Percentiles rank a stretch among this genome's conserved stretches.
Conservation (phyloP, 2,888 invertebrate species). For the Sesia bembeciformis region DNA sequence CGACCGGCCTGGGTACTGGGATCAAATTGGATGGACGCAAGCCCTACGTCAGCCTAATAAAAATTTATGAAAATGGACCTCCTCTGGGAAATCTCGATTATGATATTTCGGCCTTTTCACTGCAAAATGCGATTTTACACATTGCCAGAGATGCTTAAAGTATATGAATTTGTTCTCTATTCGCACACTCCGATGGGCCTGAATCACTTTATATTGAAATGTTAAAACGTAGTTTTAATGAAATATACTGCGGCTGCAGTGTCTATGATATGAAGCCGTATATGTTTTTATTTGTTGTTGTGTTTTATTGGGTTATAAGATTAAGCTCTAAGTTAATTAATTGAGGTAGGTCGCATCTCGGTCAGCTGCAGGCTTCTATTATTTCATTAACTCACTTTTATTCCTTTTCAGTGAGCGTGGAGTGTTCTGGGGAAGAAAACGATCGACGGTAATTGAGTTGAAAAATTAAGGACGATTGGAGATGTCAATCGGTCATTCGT, state of each 20-base stretch:
- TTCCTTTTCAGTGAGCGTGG: constrained; percentile 27
- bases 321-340: constrained; percentile 20
- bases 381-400: constrained; percentile 48
- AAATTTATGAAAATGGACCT: constrained; percentile 26
- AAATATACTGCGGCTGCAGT: not conserved
- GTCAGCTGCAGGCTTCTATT: constrained; percentile 30
- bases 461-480: constrained; percentile 32
- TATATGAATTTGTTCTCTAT: not conserved
- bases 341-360: constrained; percentile 16
- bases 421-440: constrained; percentile 25
- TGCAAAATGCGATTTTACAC: constrained; percentile 26
- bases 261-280: not conserved
- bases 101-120: constrained; percentile 16
- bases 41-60: constrained; percentile 27
- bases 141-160: constrained; percentile 1
- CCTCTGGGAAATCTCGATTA: constrained; percentile 42
- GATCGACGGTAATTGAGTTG: constrained; percentile 45
- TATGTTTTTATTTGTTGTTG: not conserved
- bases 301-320: not conserved
- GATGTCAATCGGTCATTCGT: constrained; percentile 11
- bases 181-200: not conserved
- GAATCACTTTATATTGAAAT: not conserved
- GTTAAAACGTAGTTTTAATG: not conserved
- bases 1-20: constrained; percentile 12
- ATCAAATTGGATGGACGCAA: constrained; percentile 28